Percentiles rank a stretch among this genome's conserved stretches.
phyloP scores from a whole-genome alignment of 1,140 invertebrate genomes.

The Ephestia elutella region DNA sequence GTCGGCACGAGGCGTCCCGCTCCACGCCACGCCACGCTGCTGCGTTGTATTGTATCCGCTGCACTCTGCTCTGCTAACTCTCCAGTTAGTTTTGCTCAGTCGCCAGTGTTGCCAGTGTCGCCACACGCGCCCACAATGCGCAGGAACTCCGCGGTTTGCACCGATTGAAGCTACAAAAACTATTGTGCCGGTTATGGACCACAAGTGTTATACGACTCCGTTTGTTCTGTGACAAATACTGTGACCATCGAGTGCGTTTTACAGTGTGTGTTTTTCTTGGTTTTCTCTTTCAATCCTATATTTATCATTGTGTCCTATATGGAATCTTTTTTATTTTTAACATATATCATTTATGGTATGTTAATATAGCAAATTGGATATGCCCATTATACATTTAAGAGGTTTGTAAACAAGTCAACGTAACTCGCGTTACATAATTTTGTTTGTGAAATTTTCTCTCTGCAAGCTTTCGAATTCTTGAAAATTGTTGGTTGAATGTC shows the following conservation, averaged over 20 bases:
- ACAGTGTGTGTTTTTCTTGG: conserved; percentile 16
- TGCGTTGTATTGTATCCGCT: no score
- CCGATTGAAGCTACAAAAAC: conserved; percentile 29
- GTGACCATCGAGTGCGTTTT: neutral
- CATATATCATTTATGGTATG: neutral
- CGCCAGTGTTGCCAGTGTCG: conserved; percentile 20
- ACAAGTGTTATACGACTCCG: conserved; percentile 21
- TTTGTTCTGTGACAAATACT: conserved; percentile 6
- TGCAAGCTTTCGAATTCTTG: conserved; percentile 25
- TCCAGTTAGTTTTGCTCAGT: conserved; percentile 13
- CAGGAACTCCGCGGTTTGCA: conserved; percentile 49
- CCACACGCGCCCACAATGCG: conserved; percentile 40
- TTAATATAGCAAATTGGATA: neutral
- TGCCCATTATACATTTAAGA: neutral
- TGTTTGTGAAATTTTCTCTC: conserved; percentile 19
- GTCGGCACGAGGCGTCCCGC: conserved; percentile 39
- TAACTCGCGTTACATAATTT: conserved; percentile 24
- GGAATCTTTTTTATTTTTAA: neutral
- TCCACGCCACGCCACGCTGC: conserved; percentile 27
- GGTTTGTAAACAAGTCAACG: conserved; percentile 28
- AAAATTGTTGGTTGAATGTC: conserved; percentile 22
- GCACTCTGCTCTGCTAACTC: neutral
- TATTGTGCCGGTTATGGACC: conserved; percentile 24
- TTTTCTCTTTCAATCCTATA: neutral
- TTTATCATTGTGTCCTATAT: neutral